Percentiles rank a stretch among this genome's conserved stretches.
Conservation (phyloP, 2,797 vertebrate genomes). For the Phoxinus dragarum region DNA sequence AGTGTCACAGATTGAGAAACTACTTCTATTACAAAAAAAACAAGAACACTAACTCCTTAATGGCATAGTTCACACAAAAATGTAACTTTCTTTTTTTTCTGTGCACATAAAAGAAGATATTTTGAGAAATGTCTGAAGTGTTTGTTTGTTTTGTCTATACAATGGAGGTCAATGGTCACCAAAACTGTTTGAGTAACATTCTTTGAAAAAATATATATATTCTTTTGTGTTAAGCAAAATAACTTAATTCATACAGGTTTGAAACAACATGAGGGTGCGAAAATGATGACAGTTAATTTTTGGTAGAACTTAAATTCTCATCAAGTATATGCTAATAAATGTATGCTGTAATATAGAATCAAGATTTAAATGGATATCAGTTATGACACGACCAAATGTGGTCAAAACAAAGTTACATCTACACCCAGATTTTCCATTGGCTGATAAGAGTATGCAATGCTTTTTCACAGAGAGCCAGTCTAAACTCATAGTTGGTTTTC, state of each 20-base stretch:
- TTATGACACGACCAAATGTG: background rate
- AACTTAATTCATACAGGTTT: no score
- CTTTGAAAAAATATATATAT: background rate
- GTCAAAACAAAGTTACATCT: background rate
- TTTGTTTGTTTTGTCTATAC: background rate
- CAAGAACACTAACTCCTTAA: background rate
- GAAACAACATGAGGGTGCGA: background rate
- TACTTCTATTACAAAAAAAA: background rate
- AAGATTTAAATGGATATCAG: background rate
- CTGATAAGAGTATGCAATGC: background rate
- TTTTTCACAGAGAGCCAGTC: slow-evolving; percentile 30
- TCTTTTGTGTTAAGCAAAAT: background rate
- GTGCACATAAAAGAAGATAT: background rate
- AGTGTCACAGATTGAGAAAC: slow-evolving; percentile 2
- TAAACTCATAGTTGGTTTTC: slow-evolving; percentile 43
- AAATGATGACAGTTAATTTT: background rate
- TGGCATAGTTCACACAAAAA: background rate
- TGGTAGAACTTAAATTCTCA: background rate
- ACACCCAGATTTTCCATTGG: slow-evolving; percentile 8
- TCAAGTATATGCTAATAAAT: background rate
- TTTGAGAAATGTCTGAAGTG: background rate
- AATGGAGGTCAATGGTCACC: background rate
- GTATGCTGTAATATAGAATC: background rate
- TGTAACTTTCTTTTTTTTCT: background rate
- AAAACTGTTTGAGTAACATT: background rate